These are phyloP conservation scores for Prionace glauca DNA, from an alignment of 2,797 vertebrate genomes.

Conservation along the genomic window DNA sequence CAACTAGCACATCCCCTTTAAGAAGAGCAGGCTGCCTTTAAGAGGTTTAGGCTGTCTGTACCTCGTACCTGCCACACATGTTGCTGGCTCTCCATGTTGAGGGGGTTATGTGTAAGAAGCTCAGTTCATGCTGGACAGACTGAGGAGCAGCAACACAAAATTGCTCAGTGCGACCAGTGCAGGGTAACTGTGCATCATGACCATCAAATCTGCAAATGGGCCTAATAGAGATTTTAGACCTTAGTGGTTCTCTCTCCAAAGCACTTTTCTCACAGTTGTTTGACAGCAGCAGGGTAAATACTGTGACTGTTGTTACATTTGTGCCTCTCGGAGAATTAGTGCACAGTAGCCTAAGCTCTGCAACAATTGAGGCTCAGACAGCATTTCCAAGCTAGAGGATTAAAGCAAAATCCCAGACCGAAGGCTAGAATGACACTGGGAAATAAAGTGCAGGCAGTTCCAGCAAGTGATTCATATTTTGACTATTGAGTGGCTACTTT, in stretches of 20 bases:
- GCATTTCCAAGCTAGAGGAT: background rate
- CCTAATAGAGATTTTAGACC: background rate
- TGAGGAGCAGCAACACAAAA: background rate
- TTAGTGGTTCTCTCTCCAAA: background rate
- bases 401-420: background rate
- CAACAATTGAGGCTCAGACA: background rate
- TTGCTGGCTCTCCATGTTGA: background rate
- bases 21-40: background rate
- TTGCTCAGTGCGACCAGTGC: background rate
- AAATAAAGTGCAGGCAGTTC: background rate
- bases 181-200: background rate
- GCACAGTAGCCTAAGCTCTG: background rate
- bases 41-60: background rate
- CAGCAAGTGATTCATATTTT: background rate
- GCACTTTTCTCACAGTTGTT: background rate
- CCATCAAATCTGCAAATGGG: background rate
- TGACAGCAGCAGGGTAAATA: background rate
- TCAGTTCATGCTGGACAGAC: background rate
- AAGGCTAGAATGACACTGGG: background rate
- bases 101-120: background rate
- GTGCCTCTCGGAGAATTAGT: background rate
- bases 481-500: background rate
- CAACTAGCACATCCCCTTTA: background rate
- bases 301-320: background rate
- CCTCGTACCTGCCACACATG: background rate